Percentiles rank a stretch among this genome's conserved stretches.
Conservation (phyloP, 92 coral and sea anemone genomes). For the Isaurus tuberculatus region DNA sequence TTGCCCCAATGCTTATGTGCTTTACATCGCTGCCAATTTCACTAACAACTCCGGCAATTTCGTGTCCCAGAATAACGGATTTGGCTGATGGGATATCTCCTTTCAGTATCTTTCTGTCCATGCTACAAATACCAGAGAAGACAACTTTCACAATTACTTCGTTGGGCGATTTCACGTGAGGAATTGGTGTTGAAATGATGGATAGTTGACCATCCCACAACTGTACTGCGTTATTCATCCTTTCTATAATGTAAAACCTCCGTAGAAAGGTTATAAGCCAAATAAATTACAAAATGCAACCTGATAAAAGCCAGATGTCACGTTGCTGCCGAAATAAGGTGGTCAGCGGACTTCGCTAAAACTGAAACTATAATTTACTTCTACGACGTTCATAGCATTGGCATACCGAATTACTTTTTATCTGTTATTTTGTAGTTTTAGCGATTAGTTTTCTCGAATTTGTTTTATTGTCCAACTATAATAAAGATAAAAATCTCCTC, state of each 20-base stretch:
- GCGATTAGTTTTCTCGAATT: too few species aligned
- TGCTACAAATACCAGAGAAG: constrained; percentile 88
- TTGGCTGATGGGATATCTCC: constrained; percentile 91
- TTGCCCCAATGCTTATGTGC: constrained; percentile 88
- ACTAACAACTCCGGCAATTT: constrained; percentile 93
- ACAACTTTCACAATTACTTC: constrained; percentile 94
- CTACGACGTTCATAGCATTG: too few species aligned
- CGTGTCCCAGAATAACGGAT: constrained; percentile 93
- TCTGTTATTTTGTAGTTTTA: too few species aligned
- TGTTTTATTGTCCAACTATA: too few species aligned
- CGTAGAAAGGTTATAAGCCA: neutral
- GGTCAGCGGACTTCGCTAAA: neutral
- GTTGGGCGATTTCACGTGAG: constrained; percentile 82
- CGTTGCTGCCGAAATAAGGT: neutral
- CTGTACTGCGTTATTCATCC: constrained; percentile 93
- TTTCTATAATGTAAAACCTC: neutral
- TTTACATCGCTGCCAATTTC: constrained; percentile 91
- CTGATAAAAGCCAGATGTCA: neutral
- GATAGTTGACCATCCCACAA: constrained; percentile 94
- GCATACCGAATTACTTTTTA: too few species aligned
- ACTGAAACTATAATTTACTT: too few species aligned
- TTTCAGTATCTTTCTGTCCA: constrained; percentile 76
- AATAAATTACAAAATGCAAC: neutral
- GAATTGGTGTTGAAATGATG: constrained; percentile 86
- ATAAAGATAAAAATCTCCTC: too few species aligned